Percentiles rank a stretch among this genome's conserved stretches.
Conservation (phyloP, 2,797 vertebrate genomes). For the Pseudochromis fuscus region DNA sequence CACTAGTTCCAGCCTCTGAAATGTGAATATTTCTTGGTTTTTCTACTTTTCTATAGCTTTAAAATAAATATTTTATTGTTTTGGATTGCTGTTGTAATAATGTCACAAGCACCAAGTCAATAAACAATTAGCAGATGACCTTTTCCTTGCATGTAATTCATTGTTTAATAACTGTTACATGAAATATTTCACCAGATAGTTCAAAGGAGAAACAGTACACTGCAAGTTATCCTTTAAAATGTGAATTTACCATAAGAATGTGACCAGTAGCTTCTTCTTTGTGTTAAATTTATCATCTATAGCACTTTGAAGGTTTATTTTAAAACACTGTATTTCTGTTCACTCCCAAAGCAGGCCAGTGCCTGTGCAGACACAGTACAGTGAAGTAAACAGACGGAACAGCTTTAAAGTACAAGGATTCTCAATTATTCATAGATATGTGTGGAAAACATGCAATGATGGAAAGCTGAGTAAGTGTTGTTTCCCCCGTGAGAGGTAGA, state of each 20-base stretch:
- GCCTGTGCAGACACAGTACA: conserved; percentile 5
- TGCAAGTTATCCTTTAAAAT: too few relatives aligned
- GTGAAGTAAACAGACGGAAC: conserved; percentile 25
- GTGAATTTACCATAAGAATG: not conserved
- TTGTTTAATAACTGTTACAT: too few relatives aligned
- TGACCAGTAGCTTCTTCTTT: not conserved
- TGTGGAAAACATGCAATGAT: conserved; percentile 68
- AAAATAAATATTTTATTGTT: too few relatives aligned
- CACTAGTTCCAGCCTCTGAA: too few relatives aligned
- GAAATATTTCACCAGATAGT: too few relatives aligned
- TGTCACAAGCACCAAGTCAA: too few relatives aligned
- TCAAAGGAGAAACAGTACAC: too few relatives aligned
- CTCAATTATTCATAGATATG: conserved; percentile 75
- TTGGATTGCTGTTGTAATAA: too few relatives aligned
- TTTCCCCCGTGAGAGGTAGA: conserved; percentile 41
- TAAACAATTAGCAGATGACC: too few relatives aligned
- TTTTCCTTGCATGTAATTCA: too few relatives aligned
- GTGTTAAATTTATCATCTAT: not conserved
- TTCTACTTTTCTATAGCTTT: too few relatives aligned
- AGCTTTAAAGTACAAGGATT: conserved; percentile 36
- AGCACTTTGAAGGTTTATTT: not conserved
- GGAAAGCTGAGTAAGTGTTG: conserved; percentile 57
- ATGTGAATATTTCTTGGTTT: too few relatives aligned
- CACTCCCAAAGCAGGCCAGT: not conserved
- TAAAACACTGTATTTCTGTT: conserved; percentile 17